Base-by-base conservation (phyloP, 2,797 vertebrate genomes). In the Centropyge bicolor region DNA sequence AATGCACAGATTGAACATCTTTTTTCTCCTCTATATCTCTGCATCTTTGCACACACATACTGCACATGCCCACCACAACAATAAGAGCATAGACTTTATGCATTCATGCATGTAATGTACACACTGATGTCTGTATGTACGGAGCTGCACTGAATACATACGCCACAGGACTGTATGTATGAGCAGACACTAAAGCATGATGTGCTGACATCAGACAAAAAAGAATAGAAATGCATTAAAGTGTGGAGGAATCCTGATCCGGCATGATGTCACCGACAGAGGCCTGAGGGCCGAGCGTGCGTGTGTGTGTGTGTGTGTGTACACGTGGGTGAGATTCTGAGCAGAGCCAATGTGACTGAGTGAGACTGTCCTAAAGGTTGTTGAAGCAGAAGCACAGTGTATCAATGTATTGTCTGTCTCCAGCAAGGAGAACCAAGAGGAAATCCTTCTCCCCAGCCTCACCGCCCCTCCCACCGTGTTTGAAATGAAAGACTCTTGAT, bases 101-200 rank as follows among this genome's bases (percentile, higher is more conserved):
- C 92, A 92, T 93, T 89, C 85, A 88, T 93, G 92, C 94, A 94
- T 93, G 92, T 75, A 67, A 91, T 62, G 24, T 67, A 84, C 80
- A 92, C 87, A 80, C 91, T 93, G 91, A 92, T 91, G 92, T 94
- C 92, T 93, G 91, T 86, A 74, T 85, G 89, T 80, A 74, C 41
- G 36, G 80, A 76, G 17, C 90, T 90, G 92, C 85, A 27, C 82
- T 82, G 85, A 89, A 93, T 94, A 95, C 93, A 95, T 94, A 93
- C 88, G 41, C 82, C 65, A 19, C 9, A 40, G 4, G 80, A 76
- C 78, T 22, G 90, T 93, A 92, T 94, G 94, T 95, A 94, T 94
- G 93, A 88, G 88, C 90, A 88, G 86, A 90, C 80, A 60, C 75
- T 46, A 48, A 90, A 85, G 92, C 92, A 93, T 95, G 93, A 91